Base-by-base conservation (phyloP, 2,888 invertebrate species). In the Leucophora obtusa region DNA sequence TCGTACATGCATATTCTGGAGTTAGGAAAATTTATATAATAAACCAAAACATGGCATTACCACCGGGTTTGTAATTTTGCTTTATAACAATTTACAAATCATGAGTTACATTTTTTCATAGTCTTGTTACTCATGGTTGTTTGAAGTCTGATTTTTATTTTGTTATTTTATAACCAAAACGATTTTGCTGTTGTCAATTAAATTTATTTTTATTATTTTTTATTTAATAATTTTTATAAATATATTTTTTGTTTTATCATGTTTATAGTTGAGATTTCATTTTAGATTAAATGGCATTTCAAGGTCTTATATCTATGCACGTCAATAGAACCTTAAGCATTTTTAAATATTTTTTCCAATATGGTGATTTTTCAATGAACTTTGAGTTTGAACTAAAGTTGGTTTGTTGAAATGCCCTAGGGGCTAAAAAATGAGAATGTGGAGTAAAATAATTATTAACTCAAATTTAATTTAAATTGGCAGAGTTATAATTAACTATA, bases 11-110 rank as follows among this genome's bases (percentile, higher is more conserved):
- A 66, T 17, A 68, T 53, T 71, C 18, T 66, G 14, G 65, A 68
- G 68, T 33, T n/a, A 66, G 62, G 54, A 70, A 68, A 58, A 24
- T 24, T 62, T 56, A 21, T n/a, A 33, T 33, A 66, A 79, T 24
- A 15, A 62, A 75, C 21, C 58, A 51, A 54, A 81, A 81, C 70
- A 77, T 77, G 77, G 59, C 77, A 74, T 70, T 73, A 74, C 81
- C 77, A 81, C 77, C 81, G 66, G 77, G 69, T 62, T 66, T 43
- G 59, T 77, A 77, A 60, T 66, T 77, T 77, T 33, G n/a, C 21
- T 50, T 74, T 54, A 28, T 54, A 66, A 66, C 35, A 54, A 33
- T 35, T 66, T n/a, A 21, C 4, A 54, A 47, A 47, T 18, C 54
- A 66, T 56, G 43, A 66, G 43, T 56, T 35, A 66, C 38, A 2